A percentile compares a stretch with the other conserved stretches of the same genome.
Conservation (phyloP, 2,888 invertebrate genomes). For the Ochropacha duplaris region DNA sequence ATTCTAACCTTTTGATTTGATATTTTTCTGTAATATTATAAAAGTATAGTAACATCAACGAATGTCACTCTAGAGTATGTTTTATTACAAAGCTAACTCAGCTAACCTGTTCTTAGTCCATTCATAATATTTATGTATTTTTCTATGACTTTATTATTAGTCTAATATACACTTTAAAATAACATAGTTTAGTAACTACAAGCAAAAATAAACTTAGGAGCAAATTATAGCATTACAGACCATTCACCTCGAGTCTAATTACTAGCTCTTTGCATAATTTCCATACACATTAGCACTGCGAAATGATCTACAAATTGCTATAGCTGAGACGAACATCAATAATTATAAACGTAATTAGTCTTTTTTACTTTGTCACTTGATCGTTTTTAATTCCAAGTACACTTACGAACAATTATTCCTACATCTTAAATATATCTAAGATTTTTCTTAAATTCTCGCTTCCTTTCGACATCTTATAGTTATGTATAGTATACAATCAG, state of each 20-base stretch:
- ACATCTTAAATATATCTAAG: neutral
- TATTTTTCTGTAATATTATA: slow-evolving; percentile 43
- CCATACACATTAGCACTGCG: slow-evolving; percentile 74
- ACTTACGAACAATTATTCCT: neutral
- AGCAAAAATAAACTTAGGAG: slow-evolving; percentile 49
- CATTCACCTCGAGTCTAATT: slow-evolving; percentile 73
- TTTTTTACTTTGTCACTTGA: slow-evolving; percentile 65
- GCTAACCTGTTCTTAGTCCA: neutral
- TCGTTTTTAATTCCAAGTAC: slow-evolving; percentile 35
- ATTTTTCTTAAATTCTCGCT: neutral
- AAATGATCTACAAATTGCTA: slow-evolving; percentile 75
- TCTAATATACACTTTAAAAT: slow-evolving; percentile 9
- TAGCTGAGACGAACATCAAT: slow-evolving; percentile 60
- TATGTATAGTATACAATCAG: neutral
- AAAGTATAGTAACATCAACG: slow-evolving; percentile 11
- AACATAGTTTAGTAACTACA: slow-evolving; percentile 22
- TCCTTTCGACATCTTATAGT: neutral
- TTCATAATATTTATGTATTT: neutral
- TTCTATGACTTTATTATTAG: slow-evolving; percentile 5
- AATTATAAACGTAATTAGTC: slow-evolving; percentile 67
- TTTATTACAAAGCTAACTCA: neutral
- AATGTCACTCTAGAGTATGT: neutral
- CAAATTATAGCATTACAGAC: slow-evolving; percentile 65
- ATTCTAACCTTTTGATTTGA: slow-evolving; percentile 50
- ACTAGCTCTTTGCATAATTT: slow-evolving; percentile 74